Conservation (phyloP, 2,113 vertebrate genomes). For the Microcebus murinus region DNA sequence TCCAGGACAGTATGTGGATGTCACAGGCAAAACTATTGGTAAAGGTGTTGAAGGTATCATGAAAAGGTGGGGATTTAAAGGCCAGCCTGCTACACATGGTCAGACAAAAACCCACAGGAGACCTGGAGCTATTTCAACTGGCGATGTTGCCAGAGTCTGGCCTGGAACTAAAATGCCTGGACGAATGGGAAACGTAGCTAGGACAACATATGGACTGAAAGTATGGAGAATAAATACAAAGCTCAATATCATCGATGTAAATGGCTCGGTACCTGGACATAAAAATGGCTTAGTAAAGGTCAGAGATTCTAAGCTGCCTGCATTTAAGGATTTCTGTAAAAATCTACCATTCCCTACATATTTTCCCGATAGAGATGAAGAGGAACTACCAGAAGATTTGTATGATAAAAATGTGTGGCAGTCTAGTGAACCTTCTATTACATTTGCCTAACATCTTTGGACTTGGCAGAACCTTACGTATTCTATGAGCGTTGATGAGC, state of each 20-base stretch:
- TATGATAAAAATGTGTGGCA: conserved; percentile 91
- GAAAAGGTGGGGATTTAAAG: conserved; percentile 98
- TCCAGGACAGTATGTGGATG: conserved; percentile 95
- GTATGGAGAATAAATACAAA: conserved; percentile 75
- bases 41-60: conserved; percentile 99
- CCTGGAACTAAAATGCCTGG: conserved; percentile 98
- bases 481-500: not conserved
- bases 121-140: conserved; percentile 94
- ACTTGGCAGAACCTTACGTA: fast-evolving
- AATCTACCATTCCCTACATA: conserved; percentile 94
- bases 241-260: too few relatives aligned
- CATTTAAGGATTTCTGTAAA: conserved; percentile 81
- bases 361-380: conserved; percentile 92
- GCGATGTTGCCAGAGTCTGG: conserved; percentile 92
- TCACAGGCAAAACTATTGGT: conserved; percentile 97
- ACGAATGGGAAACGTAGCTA: conserved; percentile 91
- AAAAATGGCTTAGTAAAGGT: conserved; percentile 82
- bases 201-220: conserved; percentile 92
- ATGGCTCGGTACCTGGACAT: too few relatives aligned
- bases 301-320: conserved; percentile 88
- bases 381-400: conserved; percentile 93
- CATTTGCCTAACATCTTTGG: conserved; percentile 75
- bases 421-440: conserved; percentile 89
- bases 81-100: conserved; percentile 95
- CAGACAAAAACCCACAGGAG: conserved; percentile 98